These are phyloP conservation scores for Protodeltote pygarga DNA, from an alignment of 2,888 invertebrate species.

Conservation along the genomic window DNA sequence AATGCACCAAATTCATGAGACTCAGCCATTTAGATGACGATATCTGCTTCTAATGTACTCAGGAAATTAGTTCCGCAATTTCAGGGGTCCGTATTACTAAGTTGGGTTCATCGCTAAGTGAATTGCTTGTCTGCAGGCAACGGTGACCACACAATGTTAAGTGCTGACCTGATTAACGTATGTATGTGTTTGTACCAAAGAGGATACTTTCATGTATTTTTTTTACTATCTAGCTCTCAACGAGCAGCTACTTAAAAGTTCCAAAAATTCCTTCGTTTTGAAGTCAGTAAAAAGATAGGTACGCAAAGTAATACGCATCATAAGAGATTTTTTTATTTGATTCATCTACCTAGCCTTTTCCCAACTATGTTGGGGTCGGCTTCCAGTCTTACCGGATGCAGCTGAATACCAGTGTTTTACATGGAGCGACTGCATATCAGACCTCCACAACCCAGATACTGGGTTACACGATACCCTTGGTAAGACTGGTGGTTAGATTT, in stretches of 20 bases:
- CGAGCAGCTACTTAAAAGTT: neutral
- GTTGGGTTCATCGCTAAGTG: constrained; percentile 40
- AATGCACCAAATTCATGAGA: constrained; percentile 14
- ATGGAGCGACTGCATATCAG: too few relatives aligned
- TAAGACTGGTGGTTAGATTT: too few relatives aligned
- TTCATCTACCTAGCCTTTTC: neutral
- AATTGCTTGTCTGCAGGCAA: constrained; percentile 47
- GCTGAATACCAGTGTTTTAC: too few relatives aligned
- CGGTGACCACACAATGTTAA: constrained; percentile 43
- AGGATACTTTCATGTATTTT: constrained; percentile 1
- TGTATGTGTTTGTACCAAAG: neutral
- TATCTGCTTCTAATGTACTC: constrained; percentile 32
- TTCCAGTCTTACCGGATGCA: too few relatives aligned
- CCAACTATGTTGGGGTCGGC: too few relatives aligned
- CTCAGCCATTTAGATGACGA: constrained; percentile 13
- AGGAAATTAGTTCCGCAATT: constrained; percentile 26
- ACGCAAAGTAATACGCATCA: too few relatives aligned
- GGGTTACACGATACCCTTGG: too few relatives aligned
- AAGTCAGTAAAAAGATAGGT: too few relatives aligned
- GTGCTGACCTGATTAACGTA: constrained; percentile 39
- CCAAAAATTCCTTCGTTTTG: too few relatives aligned
- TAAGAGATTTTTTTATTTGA: neutral
- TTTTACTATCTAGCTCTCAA: neutral
- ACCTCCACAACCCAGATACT: too few relatives aligned
- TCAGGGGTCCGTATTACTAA: constrained; percentile 26